These are phyloP conservation scores for Lepidochrysops patricia DNA, from an alignment of 2,888 invertebrate genomes.

Conservation along the genomic window DNA sequence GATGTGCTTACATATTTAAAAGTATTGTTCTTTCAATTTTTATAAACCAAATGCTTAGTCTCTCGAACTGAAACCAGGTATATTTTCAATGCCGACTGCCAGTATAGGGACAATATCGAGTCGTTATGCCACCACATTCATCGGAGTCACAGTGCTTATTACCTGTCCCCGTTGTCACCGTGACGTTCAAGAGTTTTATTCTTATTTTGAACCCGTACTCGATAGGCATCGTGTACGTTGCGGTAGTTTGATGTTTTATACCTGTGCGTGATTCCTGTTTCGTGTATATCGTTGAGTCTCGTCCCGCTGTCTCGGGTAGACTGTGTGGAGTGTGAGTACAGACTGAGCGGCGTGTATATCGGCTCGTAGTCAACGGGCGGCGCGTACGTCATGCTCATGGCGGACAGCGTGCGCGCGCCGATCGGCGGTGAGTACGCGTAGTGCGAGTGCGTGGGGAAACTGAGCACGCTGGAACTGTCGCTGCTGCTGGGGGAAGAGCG, in stretches of 20 bases:
- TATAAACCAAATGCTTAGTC: no score
- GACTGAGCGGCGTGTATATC: slow-evolving; percentile 61
- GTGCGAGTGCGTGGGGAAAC: slow-evolving; percentile 60
- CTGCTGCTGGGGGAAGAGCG: slow-evolving; percentile 80
- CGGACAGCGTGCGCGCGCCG: slow-evolving; percentile 71
- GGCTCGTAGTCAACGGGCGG: slow-evolving; percentile 73
- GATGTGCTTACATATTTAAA: no score
- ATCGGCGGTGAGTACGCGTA: slow-evolving; percentile 69
- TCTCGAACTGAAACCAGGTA: no score
- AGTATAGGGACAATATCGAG: no score
- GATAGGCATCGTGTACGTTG: neutral
- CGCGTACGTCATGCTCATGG: slow-evolving; percentile 75
- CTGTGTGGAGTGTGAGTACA: slow-evolving; percentile 65
- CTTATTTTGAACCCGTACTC: no score
- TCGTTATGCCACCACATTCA: no score
- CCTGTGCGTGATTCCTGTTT: slow-evolving; percentile 61
- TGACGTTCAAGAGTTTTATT: no score
- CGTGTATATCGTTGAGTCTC: slow-evolving; percentile 63
- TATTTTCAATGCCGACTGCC: no score
- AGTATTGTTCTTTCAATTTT: no score
- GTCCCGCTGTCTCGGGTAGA: slow-evolving; percentile 64
- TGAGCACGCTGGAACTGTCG: slow-evolving; percentile 74
- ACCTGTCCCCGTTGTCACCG: no score
- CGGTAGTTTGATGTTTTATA: slow-evolving; percentile 23
- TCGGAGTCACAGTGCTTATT: no score